A percentile compares a stretch with the other conserved stretches of the same genome.
These are phyloP conservation scores for Cataglyphis livida DNA, from an alignment of 2,888 invertebrate genomes.

Conservation along the genomic window DNA sequence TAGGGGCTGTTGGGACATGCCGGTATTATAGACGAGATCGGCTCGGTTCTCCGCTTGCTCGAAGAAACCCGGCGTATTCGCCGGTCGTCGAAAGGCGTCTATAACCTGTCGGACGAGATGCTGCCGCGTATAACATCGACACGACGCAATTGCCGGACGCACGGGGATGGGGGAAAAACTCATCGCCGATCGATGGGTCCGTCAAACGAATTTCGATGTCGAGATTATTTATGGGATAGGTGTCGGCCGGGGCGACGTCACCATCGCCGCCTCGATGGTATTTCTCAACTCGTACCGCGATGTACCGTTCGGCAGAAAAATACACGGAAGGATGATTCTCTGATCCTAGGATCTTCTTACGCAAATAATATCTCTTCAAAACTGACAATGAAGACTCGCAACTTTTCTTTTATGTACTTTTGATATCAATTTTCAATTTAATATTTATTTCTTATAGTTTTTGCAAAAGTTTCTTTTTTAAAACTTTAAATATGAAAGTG, in stretches of 20 bases:
- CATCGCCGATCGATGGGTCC: slow-evolving; percentile 68
- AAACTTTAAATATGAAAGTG: neutral
- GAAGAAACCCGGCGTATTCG: slow-evolving; percentile 73
- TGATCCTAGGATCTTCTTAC: neutral
- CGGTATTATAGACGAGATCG: slow-evolving; percentile 60
- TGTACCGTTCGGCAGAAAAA: neutral
- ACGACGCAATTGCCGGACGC: slow-evolving; percentile 51
- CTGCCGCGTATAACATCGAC: slow-evolving; percentile 53
- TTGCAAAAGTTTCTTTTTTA: neutral
- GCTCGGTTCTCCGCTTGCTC: slow-evolving; percentile 65
- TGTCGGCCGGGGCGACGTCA: slow-evolving; percentile 26
- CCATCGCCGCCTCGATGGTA: slow-evolving; percentile 27
- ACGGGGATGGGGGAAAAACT: slow-evolving; percentile 53
- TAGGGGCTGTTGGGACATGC: slow-evolving; percentile 6
- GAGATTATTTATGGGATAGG: slow-evolving; percentile 70
- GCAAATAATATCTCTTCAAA: neutral
- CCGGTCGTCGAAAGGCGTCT: slow-evolving; percentile 66
- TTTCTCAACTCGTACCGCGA: slow-evolving; percentile 37
- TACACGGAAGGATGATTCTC: neutral
- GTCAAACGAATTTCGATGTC: slow-evolving; percentile 71
- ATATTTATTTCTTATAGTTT: neutral
- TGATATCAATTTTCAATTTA: neutral
- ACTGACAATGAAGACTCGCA: neutral
- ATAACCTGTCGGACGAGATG: slow-evolving; percentile 71
- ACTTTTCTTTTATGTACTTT: neutral